Conservation (phyloP, 2,888 invertebrate species). For the Drosophila pegasa region DNA sequence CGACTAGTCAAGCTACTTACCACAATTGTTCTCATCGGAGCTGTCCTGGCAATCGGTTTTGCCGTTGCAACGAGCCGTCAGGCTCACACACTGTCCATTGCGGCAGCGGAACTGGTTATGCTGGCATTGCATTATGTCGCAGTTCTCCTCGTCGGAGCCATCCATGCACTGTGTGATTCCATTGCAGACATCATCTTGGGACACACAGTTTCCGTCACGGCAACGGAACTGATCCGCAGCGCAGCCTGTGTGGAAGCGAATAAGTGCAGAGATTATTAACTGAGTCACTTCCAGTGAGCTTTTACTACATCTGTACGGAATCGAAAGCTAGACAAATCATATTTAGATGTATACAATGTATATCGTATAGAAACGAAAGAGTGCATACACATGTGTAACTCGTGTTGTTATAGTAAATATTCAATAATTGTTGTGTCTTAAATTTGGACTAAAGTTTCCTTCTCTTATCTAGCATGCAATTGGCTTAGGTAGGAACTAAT, state of each 20-base stretch:
- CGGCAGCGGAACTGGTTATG: constrained; percentile 83
- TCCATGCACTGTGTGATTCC: constrained; percentile 88
- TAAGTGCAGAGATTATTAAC: constrained; percentile 18
- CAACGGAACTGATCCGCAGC: constrained; percentile 89
- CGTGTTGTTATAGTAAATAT: neutral
- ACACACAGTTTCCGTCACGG: constrained; percentile 89
- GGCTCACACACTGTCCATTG: constrained; percentile 82
- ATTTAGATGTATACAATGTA: neutral
- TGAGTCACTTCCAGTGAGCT: neutral
- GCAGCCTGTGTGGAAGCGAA: constrained; percentile 86
- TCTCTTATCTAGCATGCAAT: constrained; percentile 34
- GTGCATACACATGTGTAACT: constrained; percentile 63
- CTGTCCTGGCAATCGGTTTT: constrained; percentile 86
- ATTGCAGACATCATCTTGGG: constrained; percentile 88
- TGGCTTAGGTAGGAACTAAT: constrained; percentile 33
- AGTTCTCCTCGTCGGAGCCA: constrained; percentile 89
- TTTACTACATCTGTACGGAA: constrained; percentile 35
- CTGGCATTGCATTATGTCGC: constrained; percentile 81
- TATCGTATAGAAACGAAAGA: constrained; percentile 17
- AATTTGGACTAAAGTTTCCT: constrained; percentile 10
- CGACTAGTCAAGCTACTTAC: too few relatives aligned
- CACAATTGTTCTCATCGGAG: constrained; percentile 87
- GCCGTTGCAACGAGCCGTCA: constrained; percentile 85
- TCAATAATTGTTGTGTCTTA: constrained; percentile 8
- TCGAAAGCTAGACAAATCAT: constrained; percentile 14